Percentiles rank a stretch among this genome's conserved stretches.
Evolutionary conservation across 2,797 vertebrate genomes (phyloP).

Genomic region (Moxostoma hubbsi): DNA sequence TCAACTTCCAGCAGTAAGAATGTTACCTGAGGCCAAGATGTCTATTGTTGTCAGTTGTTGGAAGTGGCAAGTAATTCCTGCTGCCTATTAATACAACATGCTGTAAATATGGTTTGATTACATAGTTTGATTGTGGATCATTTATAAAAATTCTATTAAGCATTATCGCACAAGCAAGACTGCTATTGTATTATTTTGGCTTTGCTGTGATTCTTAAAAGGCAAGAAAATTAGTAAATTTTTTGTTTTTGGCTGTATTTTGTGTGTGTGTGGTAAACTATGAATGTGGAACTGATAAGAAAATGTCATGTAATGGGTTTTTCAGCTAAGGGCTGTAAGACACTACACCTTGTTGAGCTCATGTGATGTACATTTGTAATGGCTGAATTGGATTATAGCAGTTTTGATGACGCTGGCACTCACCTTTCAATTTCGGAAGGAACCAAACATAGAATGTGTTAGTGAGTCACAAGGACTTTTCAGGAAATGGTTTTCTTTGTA

Average conservation of each 20-base stretch:
- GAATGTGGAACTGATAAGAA: conserved; percentile 32
- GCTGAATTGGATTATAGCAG: conserved; percentile 39
- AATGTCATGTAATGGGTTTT: conserved; percentile 27
- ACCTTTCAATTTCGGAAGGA: background rate
- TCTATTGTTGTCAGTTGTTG: background rate
- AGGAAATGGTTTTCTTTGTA: background rate
- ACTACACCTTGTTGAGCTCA: conserved; percentile 43
- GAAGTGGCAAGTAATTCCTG: conserved; percentile 3
- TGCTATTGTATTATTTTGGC: too few relatives aligned
- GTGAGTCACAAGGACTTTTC: background rate
- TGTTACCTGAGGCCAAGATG: conserved; percentile 20
- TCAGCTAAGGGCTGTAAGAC: conserved; percentile 42
- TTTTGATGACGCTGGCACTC: conserved; percentile 14
- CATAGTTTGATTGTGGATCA: background rate
- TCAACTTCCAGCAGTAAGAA: conserved; percentile 27
- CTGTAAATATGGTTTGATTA: background rate
- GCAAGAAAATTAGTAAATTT: too few relatives aligned
- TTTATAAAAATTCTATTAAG: too few relatives aligned
- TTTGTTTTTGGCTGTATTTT: background rate
- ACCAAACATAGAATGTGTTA: background rate
- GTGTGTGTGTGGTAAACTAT: conserved; percentile 14
- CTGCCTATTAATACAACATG: conserved; percentile 9
- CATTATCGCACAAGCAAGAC: too few relatives aligned
- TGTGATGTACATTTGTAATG: conserved; percentile 28
- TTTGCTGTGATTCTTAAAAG: too few relatives aligned